These are phyloP conservation scores for Venustoraphidia nigricollis DNA, from an alignment of 2,888 invertebrate species.

Conservation along the genomic window DNA sequence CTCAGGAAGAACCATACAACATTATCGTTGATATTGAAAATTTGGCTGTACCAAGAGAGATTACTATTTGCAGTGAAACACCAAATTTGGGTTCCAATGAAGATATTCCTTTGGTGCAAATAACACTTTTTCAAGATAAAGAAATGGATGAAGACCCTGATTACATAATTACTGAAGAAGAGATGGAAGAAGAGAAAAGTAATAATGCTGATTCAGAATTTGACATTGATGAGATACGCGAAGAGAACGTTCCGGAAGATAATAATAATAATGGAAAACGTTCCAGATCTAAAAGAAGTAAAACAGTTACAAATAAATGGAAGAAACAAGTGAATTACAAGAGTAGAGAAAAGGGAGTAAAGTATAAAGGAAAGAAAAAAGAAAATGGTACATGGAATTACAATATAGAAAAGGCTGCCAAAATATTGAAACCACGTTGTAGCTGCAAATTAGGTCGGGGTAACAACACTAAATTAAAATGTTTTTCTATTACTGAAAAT, in stretches of 20 bases:
- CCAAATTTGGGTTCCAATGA: conserved; percentile 4
- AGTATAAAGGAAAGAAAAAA: conserved; percentile 4
- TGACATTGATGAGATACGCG: conserved; percentile 4
- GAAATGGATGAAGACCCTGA: conserved; percentile 2
- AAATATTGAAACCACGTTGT: no score
- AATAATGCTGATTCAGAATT: background rate
- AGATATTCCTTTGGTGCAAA: background rate
- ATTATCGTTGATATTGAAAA: no score
- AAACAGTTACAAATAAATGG: conserved; percentile 1
- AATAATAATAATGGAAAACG: conserved; percentile 1
- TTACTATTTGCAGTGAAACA: conserved; percentile 6
- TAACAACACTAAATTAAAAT: no score
- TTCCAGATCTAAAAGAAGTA: conserved; percentile 6
- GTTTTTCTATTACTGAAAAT: no score
- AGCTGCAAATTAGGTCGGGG: no score
- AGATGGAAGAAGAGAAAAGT: conserved; percentile 5
- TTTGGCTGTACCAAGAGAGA: no score
- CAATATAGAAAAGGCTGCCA: no score
- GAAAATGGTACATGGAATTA: background rate
- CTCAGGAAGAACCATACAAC: no score
- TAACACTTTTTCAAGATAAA: conserved; percentile 1
- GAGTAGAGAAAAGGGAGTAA: conserved; percentile 4
- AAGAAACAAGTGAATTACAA: conserved; percentile 7
- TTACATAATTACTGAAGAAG: conserved; percentile 6
- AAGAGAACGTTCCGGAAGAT: conserved; percentile 4